Evolutionary conservation across 2,113 vertebrate species (phyloP).

Genomic region (Uria lomvia): DNA sequence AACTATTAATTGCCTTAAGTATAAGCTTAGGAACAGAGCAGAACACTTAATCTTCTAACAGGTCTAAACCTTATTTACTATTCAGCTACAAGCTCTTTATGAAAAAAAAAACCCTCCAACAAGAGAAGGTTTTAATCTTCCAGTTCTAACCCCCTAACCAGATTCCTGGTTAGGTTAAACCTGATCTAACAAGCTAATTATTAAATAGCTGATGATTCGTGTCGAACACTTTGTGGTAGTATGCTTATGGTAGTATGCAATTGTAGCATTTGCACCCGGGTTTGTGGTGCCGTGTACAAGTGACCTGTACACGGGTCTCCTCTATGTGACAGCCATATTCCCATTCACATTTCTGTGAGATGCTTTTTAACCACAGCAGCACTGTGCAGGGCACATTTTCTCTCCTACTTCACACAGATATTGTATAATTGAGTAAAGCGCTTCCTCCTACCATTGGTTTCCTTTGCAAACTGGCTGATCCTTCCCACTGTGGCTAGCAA

Average conservation of each 20-base stretch:
- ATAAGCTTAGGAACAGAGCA: conserved; percentile 41
- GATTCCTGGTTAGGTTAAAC: background rate
- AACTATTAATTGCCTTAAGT: conserved; percentile 48
- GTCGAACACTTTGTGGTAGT: background rate
- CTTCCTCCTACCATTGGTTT: background rate
- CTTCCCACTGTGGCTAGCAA: background rate
- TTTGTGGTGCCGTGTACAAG: background rate
- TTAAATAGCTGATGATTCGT: background rate
- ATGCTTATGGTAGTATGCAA: background rate
- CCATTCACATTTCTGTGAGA: background rate
- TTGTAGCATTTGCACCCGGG: background rate
- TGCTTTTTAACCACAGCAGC: background rate
- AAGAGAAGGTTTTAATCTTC: background rate
- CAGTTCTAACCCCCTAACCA: background rate
- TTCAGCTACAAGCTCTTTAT: conserved; percentile 19
- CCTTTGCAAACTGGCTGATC: background rate
- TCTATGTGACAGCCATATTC: background rate
- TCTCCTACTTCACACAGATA: background rate
- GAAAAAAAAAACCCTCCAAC: background rate
- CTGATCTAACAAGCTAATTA: background rate
- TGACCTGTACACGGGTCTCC: background rate
- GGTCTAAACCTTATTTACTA: conserved; percentile 44
- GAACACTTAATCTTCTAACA: conserved; percentile 55
- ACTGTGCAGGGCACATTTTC: background rate
- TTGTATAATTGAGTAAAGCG: background rate